Evolutionary conservation across 1,140 invertebrate genomes (phyloP).

Genomic region (Melanaphis sacchari): DNA sequence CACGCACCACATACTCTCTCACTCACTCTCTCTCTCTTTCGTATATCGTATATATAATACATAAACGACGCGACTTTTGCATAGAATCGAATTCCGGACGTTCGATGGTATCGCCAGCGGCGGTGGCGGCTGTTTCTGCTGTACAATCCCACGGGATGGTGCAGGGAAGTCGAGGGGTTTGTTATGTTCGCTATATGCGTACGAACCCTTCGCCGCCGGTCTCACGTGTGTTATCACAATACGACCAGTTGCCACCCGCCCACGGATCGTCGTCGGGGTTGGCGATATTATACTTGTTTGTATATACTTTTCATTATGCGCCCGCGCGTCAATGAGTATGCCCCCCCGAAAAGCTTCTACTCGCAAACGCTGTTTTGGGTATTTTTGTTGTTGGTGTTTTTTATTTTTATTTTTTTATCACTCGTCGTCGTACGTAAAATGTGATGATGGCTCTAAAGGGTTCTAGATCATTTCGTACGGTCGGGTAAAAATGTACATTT

Average conservation of each 20-base stretch:
- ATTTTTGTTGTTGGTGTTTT: neutral
- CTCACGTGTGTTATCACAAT: constrained; percentile 38
- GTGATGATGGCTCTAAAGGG: neutral
- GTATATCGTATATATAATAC: neutral
- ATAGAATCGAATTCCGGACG: constrained; percentile 55
- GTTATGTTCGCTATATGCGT: neutral
- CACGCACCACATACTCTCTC: neutral
- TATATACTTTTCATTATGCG: constrained; percentile 32
- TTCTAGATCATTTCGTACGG: no score
- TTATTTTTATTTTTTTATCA: constrained; percentile 23
- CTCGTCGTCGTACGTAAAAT: neutral
- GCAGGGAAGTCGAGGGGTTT: neutral
- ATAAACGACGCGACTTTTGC: constrained; percentile 50
- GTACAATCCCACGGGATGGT: neutral
- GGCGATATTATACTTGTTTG: neutral
- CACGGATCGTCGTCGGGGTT: neutral
- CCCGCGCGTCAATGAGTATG: neutral
- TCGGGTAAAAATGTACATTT: no score
- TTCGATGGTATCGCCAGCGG: constrained; percentile 50
- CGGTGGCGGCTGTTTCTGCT: neutral
- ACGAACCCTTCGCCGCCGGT: neutral
- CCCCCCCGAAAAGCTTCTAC: neutral
- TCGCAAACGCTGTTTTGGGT: neutral
- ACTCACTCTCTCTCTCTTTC: neutral
- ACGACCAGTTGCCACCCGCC: constrained; percentile 47